Base-by-base conservation (phyloP, 2,888 invertebrate genomes). In the Phyto melanocephala region DNA sequence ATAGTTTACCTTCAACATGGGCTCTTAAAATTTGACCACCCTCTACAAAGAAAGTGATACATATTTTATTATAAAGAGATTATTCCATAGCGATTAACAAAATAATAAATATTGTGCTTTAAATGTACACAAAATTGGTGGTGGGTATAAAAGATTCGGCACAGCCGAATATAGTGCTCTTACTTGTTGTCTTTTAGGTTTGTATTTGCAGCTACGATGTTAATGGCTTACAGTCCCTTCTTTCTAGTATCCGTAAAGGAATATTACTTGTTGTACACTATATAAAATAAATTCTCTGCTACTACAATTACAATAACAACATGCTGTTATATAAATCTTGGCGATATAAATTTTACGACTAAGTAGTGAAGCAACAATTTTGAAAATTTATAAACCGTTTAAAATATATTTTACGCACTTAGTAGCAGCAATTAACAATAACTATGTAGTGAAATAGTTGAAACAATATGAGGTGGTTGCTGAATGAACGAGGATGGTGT, bases 351-450 rank as follows among this genome's bases (percentile, higher is more conserved):
- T 72, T 79, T 35, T 35, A 67, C 60, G 52, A 35, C 33, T 45
- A 70, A 77, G 52, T 60, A 50, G 52, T 45, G 22, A 17, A 52
- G 52, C 52, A 72, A 50, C 42, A 72, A 47, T 70, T 70, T 78
- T 47, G 24, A 65, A 45, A 63, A 82, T 79, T 82, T 82, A 75
- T 79, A 82, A 82, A 79, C 58, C 65, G 74, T 75, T 82, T 82
- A 82, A 78, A 67, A 56, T 58, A 75, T 78, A 78, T 77, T 78
- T 81, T 63, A 78, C 56, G 28, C 63, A 56, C 20, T 81, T 67
- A 77, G 68, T 35, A 70, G 45, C 22, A 45, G 63, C 54, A 81
- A 81, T 81, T 81, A 81, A 76, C 72, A 77, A 33, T 35, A 15
- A 65, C 42, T 62, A 68, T 52, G 42, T 58, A 52, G 15, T 33